phyloP scores from a whole-genome alignment of 1,140 invertebrate genomes.

The Zophobas morio region DNA sequence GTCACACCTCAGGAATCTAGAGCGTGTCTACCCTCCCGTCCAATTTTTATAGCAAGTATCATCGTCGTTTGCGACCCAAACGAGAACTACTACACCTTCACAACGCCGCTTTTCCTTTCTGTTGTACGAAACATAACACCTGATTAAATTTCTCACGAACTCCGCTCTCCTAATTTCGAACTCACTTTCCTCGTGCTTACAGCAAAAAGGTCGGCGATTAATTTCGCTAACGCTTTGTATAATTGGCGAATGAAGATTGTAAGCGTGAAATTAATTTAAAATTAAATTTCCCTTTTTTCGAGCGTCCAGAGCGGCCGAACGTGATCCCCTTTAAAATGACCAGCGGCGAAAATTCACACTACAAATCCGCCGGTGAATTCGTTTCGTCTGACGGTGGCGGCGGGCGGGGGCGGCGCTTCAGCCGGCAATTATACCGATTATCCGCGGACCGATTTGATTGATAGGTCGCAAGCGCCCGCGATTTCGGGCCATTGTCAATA shows the following conservation, averaged over 20 bases:
- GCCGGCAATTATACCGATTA: constrained; percentile 32
- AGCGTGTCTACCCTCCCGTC: no score
- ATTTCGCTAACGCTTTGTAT: constrained; percentile 20
- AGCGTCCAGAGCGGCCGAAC: not conserved
- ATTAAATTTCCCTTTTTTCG: constrained; percentile 26
- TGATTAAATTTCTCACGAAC: no score
- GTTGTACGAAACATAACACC: no score
- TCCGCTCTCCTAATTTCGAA: no score
- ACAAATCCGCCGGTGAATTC: constrained; percentile 20
- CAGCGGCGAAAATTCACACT: constrained; percentile 28
- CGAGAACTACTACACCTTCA: no score
- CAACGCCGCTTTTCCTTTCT: no score
- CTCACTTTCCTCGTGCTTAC: not conserved
- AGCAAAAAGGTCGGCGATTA: constrained; percentile 6
- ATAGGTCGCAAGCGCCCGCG: constrained; percentile 18
- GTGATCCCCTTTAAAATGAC: constrained; percentile 24
- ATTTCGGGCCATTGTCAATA: constrained; percentile 19
- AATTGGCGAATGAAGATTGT: constrained; percentile 31
- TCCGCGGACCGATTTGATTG: constrained; percentile 25
- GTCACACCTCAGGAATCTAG: no score
- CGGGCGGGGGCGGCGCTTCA: constrained; percentile 7
- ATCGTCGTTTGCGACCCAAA: no score
- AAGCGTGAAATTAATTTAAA: constrained; percentile 34
- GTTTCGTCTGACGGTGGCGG: not conserved
- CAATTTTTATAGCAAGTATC: no score